A percentile compares a stretch with the other conserved stretches of the same genome.
These are phyloP conservation scores for Zaprionus ornatus DNA, from an alignment of 1,140 invertebrate species.

Conservation along the genomic window DNA sequence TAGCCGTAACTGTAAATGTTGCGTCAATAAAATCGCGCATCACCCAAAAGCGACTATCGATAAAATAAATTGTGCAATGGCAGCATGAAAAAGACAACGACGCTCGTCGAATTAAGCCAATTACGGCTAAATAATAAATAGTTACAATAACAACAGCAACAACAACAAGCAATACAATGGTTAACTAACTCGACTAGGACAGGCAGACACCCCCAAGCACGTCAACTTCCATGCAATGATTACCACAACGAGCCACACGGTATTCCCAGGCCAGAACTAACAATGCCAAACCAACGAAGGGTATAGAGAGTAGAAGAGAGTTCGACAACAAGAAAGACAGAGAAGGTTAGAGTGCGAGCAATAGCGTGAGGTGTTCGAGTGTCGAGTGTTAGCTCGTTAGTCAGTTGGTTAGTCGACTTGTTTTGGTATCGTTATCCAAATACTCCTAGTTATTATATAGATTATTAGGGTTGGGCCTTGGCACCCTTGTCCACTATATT, in stretches of 20 bases:
- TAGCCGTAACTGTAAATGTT: constrained; percentile 32
- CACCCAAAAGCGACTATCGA: constrained; percentile 18
- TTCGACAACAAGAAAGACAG: not conserved
- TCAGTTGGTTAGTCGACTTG: constrained; percentile 35
- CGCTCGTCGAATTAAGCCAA: constrained; percentile 68
- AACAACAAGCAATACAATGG: constrained; percentile 25
- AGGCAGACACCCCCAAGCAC: constrained; percentile 25
- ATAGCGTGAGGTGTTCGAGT: constrained; percentile 9
- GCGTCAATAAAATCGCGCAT: constrained; percentile 20
- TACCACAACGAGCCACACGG: constrained; percentile 13
- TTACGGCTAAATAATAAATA: constrained; percentile 73
- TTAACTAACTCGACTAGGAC: constrained; percentile 29
- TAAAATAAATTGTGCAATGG: constrained; percentile 34
- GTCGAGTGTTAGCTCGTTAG: constrained; percentile 51
- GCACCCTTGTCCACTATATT: not conserved
- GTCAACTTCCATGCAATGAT: constrained; percentile 28
- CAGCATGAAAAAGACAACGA: constrained; percentile 55
- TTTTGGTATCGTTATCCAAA: constrained; percentile 13
- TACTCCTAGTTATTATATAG: constrained; percentile 5
- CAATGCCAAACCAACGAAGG: not conserved
- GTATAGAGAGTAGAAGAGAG: not conserved
- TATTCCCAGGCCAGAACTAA: not conserved
- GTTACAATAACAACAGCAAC: constrained; percentile 24
- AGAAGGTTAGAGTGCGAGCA: not conserved
- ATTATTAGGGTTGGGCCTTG: not conserved